Percentiles rank a stretch among this genome's conserved stretches.
Evolutionary conservation across 2,888 invertebrate genomes (phyloP).

Genomic region (Cetonia aurata): DNA sequence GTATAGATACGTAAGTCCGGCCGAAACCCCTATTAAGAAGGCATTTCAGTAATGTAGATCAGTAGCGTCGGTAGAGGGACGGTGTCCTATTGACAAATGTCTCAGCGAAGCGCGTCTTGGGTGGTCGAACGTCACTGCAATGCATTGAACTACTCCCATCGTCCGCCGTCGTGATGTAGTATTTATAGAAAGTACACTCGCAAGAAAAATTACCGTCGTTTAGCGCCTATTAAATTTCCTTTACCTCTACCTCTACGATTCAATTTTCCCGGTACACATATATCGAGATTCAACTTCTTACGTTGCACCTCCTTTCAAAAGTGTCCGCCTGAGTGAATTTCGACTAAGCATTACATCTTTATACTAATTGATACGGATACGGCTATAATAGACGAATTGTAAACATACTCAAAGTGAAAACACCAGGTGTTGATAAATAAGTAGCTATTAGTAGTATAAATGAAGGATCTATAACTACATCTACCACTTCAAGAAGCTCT

Average conservation of each 20-base stretch:
- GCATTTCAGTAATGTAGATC: conserved; percentile 52
- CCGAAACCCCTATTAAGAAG: conserved; percentile 46
- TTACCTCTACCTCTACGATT: conserved; percentile 31
- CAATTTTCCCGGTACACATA: no score
- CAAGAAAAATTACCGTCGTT: conserved; percentile 45
- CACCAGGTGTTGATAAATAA: no score
- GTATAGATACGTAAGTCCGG: not conserved
- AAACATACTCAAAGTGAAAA: no score
- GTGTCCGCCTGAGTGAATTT: no score
- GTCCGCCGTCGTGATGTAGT: conserved; percentile 43
- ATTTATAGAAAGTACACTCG: conserved; percentile 48
- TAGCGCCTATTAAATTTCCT: conserved; percentile 42
- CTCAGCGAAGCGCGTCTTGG: conserved; percentile 48
- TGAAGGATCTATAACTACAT: no score
- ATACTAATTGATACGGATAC: no score
- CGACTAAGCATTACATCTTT: no score
- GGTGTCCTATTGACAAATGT: conserved; percentile 52
- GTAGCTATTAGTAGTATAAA: no score
- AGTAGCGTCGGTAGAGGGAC: conserved; percentile 53
- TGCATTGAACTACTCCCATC: conserved; percentile 49
- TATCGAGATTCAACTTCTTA: no score
- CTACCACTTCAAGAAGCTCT: no score
- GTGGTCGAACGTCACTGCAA: conserved; percentile 53
- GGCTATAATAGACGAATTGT: no score
- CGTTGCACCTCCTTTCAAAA: no score